Evolutionary conservation across 2,797 vertebrate species (phyloP).

Genomic region (Manis pentadactyla): DNA sequence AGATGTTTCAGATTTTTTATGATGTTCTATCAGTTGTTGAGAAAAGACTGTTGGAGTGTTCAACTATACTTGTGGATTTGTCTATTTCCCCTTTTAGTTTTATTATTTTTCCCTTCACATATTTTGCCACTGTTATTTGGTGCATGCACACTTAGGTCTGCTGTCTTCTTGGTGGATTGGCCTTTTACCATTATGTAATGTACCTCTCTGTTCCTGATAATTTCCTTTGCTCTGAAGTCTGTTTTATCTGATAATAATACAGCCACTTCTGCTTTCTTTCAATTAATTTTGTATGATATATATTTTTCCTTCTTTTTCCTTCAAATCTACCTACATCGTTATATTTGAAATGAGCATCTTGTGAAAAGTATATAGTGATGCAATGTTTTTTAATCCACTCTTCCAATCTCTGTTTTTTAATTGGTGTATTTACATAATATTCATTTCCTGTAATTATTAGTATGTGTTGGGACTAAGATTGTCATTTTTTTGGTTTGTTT

Average conservation of each 20-base stretch:
- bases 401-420: neutral
- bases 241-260: neutral
- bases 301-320: neutral
- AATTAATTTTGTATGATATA: neutral
- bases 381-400: neutral
- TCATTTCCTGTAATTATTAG: neutral
- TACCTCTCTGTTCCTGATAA: neutral
- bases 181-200: neutral
- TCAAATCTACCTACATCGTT: neutral
- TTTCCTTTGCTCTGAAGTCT: neutral
- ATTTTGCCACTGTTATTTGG: neutral
- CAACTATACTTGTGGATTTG: neutral
- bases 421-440: neutral
- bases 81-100: neutral
- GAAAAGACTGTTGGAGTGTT: neutral
- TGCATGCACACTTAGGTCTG: neutral
- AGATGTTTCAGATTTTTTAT: neutral
- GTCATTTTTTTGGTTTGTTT: neutral
- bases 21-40: neutral
- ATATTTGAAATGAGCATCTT: neutral
- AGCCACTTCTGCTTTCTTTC: neutral
- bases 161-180: neutral
- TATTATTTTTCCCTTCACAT: neutral
- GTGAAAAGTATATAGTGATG: neutral
- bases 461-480: neutral